Evolutionary conservation across 2,113 vertebrate genomes (phyloP).

Genomic region (Dendropsophus ebraccatus): DNA sequence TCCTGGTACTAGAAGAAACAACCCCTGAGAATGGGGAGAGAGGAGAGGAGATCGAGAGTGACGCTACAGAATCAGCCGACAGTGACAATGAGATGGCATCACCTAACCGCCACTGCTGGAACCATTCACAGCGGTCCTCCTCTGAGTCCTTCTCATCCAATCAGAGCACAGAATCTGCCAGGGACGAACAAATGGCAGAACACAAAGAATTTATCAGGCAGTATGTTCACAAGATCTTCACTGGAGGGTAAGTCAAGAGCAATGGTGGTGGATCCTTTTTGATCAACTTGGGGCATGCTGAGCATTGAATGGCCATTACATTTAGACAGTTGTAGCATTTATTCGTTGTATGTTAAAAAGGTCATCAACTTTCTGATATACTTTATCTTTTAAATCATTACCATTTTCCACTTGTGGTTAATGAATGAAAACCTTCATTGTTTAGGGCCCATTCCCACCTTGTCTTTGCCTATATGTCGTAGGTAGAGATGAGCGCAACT

Average conservation of each 20-base stretch:
- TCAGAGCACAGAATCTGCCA: constrained; percentile 80
- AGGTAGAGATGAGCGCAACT: too few relatives aligned
- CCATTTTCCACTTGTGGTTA: neutral
- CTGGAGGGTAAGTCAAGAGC: constrained; percentile 77
- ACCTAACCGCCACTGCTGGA: constrained; percentile 70
- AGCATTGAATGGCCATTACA: neutral
- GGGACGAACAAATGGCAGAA: constrained; percentile 71
- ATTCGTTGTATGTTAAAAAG: neutral
- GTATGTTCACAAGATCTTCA: constrained; percentile 93
- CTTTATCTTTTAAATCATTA: neutral
- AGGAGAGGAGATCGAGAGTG: constrained; percentile 78
- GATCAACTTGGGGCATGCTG: neutral
- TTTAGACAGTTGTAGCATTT: neutral
- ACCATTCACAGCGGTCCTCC: constrained; percentile 79
- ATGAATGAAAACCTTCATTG: too few relatives aligned
- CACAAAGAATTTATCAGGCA: constrained; percentile 83
- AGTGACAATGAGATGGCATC: constrained; percentile 87
- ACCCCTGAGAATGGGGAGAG: constrained; percentile 59
- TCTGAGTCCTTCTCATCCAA: constrained; percentile 86
- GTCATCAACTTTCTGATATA: too few relatives aligned
- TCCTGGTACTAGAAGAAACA: neutral
- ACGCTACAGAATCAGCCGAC: constrained; percentile 91
- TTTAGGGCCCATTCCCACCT: too few relatives aligned
- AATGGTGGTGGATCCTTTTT: too few relatives aligned
- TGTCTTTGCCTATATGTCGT: too few relatives aligned